Base-by-base conservation (phyloP, 2,888 invertebrate genomes). In the Lydus trimaculatus region DNA sequence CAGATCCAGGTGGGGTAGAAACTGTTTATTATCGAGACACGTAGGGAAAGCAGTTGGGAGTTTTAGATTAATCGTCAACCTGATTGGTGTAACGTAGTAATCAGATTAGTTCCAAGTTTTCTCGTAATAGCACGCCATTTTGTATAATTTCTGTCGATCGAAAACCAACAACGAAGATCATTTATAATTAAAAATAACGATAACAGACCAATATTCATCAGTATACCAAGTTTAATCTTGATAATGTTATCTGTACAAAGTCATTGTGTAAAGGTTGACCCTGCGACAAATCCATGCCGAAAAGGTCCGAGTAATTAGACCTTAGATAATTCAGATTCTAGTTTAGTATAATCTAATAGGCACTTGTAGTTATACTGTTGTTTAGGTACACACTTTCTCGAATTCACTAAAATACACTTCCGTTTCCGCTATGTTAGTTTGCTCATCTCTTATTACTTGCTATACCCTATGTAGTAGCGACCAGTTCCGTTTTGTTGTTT, bases 31-130 rank as follows among this genome's bases (percentile, higher is more conserved):
- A 23, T 13, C 4, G 23, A 23, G 11, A 13, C 15, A 52, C 5
- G 20, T 48, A 52, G 23, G 52, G 23, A 52, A 25, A 25, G 13
- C 52, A 52, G 52, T 52, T 66, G 61, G 65, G 67, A 72, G 71
- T 69, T 74, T 74, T 68, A 71, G 74, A 74, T 74, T 73, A 73
- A 74, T 74, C 74, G 73, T 63, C 63, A 69, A 72, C 64, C 72
- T 68, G 72, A 74, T 74, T 71, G 74, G 69, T 71, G 74, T 74
- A 69, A 70, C 72, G 65, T 66, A 67, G 67, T 74, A 73, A 74
- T 73, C 74, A 71, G 72, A 73, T 73, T 73, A 74, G 66, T 64
- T 65, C 70, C 67, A 73, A 72, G 70, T 74, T 73, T 67, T 52
- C 58, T 59, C 63, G 60, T 63, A 65, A 70, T 20, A 52, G 1